A percentile compares a stretch with the other conserved stretches of the same genome.
Evolutionary conservation across 2,797 vertebrate genomes (phyloP).

Genomic region (Coracias cyanogaster): DNA sequence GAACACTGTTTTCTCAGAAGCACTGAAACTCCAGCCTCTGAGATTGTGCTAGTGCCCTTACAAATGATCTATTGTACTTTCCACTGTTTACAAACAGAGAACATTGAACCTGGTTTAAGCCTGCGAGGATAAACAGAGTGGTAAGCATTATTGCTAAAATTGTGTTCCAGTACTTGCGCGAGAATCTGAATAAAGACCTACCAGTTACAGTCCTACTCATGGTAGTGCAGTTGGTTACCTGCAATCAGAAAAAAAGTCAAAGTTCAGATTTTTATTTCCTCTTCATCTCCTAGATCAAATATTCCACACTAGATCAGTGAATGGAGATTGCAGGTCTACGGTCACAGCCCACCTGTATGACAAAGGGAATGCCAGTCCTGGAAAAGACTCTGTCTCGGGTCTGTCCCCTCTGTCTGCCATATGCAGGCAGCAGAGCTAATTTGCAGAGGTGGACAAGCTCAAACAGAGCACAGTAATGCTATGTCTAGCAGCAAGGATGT

Average conservation of each 20-base stretch:
- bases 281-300: neutral
- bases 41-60: neutral
- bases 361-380: accelerated
- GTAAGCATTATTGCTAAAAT: neutral
- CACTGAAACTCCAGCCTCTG: neutral
- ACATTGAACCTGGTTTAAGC: neutral
- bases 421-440: neutral
- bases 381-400: neutral
- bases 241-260: neutral
- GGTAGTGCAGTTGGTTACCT: neutral
- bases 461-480: neutral
- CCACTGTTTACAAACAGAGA: neutral
- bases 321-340: neutral
- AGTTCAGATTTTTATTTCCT: neutral
- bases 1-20: neutral
- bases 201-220: neutral
- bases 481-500: neutral
- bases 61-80: neutral
- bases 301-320: neutral
- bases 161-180: neutral
- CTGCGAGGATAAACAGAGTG: neutral
- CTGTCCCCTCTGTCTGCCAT: neutral
- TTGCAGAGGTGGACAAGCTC: neutral
- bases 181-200: neutral
- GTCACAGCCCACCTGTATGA: neutral